Percentiles rank a stretch among this genome's conserved stretches.
Conservation (phyloP, 2,113 vertebrate genomes). For the Variabilichromis moorii region DNA sequence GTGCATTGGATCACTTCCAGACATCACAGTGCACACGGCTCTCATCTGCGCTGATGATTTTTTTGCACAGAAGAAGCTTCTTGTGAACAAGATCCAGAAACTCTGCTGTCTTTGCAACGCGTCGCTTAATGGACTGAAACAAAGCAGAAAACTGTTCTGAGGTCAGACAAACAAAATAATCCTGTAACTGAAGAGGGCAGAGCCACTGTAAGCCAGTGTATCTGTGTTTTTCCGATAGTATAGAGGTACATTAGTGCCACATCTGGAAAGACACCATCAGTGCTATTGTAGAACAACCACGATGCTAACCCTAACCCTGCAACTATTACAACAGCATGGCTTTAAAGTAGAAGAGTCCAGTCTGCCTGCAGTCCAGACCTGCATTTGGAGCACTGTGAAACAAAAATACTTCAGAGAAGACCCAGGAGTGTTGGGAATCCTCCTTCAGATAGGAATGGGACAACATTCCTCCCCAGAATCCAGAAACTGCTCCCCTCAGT, state of each 20-base stretch:
- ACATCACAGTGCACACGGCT: background rate
- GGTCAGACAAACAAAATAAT: background rate
- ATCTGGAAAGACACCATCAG: background rate
- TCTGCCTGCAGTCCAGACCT: background rate
- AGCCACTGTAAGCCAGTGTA: background rate
- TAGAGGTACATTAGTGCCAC: background rate
- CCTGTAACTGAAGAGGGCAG: background rate
- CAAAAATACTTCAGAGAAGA: background rate
- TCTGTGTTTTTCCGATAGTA: rapidly evolving
- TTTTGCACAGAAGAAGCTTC: background rate
- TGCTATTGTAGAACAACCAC: background rate
- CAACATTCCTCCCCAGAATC: background rate
- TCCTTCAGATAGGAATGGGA: background rate
- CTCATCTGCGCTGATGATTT: rapidly evolving
- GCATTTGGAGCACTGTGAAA: background rate
- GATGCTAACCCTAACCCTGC: background rate
- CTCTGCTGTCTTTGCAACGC: rapidly evolving
- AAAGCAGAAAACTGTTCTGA: background rate
- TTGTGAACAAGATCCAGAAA: background rate
- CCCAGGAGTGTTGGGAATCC: background rate
- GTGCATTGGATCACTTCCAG: background rate
- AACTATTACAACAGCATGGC: background rate
- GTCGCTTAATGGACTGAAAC: background rate
- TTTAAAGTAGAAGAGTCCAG: background rate
- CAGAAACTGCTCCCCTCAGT: background rate